These are phyloP conservation scores for Reticulitermes speratus DNA, from an alignment of 1,140 invertebrate species.

Conservation along the genomic window DNA sequence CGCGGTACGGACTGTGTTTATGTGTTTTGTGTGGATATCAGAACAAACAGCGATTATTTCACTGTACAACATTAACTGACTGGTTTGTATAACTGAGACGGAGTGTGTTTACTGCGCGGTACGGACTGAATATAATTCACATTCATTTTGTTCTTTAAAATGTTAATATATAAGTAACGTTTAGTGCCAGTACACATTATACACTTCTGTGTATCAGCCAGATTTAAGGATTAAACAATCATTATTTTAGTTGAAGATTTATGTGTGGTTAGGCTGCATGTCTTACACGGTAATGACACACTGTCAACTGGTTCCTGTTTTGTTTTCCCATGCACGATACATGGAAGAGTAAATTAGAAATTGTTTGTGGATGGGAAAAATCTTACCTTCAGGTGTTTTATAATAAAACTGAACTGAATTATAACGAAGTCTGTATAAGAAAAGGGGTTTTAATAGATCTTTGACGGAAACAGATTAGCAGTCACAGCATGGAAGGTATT, in stretches of 20 bases:
- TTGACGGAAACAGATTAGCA: conserved; percentile 16
- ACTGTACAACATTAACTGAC: no score
- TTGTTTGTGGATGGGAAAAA: conserved; percentile 16
- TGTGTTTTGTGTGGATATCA: no score
- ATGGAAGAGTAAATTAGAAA: conserved; percentile 13
- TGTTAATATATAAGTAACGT: neutral
- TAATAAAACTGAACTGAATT: conserved; percentile 10
- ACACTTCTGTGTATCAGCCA: neutral
- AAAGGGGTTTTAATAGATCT: conserved; percentile 14
- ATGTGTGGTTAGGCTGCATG: neutral
- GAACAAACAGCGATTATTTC: no score
- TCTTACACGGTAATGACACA: neutral
- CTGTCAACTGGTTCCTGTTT: neutral
- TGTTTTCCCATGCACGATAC: neutral
- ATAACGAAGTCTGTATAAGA: conserved; percentile 8
- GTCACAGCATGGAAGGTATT: conserved; percentile 15
- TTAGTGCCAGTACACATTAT: neutral
- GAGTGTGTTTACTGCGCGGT: no score
- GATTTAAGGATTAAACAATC: neutral
- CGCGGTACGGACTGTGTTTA: no score
- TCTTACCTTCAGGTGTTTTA: conserved; percentile 9
- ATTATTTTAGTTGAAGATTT: neutral
- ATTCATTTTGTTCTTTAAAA: no score
- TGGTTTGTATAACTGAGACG: no score
- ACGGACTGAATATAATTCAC: no score